These are phyloP conservation scores for Phrynosoma platyrhinos DNA, from an alignment of 2,113 vertebrate genomes.

Conservation along the genomic window DNA sequence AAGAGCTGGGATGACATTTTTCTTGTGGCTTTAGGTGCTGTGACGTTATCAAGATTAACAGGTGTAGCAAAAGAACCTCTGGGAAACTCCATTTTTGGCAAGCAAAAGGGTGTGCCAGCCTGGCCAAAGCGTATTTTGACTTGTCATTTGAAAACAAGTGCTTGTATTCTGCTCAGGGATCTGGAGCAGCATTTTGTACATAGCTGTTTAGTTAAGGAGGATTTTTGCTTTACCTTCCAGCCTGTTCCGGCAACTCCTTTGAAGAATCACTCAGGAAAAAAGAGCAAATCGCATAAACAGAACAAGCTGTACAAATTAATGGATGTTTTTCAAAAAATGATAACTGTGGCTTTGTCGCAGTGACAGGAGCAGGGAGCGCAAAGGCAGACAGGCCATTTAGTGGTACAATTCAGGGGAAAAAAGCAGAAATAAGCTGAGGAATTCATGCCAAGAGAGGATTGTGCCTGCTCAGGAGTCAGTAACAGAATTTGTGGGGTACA, in stretches of 20 bases:
- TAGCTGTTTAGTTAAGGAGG: conserved; percentile 42
- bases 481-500: not conserved
- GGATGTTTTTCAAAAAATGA: not conserved
- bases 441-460: conserved; percentile 15
- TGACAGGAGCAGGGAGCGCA: not conserved
- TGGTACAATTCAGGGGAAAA: not conserved
- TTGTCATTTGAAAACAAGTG: not conserved
- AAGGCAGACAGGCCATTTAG: conserved; percentile 40
- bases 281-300: conserved; percentile 18
- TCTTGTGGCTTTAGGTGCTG: conserved; percentile 48
- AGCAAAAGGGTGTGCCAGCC: conserved; percentile 37
- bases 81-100: conserved; percentile 53
- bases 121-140: conserved; percentile 1
- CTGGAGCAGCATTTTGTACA: conserved; percentile 45
- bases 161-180: conserved; percentile 22
- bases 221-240: conserved; percentile 46
- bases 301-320: conserved; percentile 22
- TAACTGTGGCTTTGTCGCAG: not conserved
- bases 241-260: conserved; percentile 27
- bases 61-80: conserved; percentile 30
- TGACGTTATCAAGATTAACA: conserved; percentile 61
- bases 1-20: conserved; percentile 51
- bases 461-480: no score
- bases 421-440: rapidly evolving
- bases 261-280: conserved; percentile 34